Evolutionary conservation across 2,888 invertebrate species (phyloP).

Genomic region (Sycophila texana): DNA sequence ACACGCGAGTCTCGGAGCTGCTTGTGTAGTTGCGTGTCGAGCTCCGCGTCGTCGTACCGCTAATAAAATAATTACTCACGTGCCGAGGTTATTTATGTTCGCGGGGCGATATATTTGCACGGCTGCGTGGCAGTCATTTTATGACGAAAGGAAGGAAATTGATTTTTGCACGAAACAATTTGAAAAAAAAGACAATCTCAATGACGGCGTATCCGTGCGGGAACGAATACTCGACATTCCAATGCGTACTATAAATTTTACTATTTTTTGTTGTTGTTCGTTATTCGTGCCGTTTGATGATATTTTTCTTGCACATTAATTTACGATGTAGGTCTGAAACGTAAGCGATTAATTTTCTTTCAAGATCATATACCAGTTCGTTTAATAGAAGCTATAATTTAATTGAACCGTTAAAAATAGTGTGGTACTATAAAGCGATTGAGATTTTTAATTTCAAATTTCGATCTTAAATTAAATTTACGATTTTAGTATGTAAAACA

Average conservation of each 20-base stretch:
- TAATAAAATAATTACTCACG: constrained; percentile 64
- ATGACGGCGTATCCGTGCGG: background rate
- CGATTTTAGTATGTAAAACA: constrained; percentile 50
- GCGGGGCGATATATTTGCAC: background rate
- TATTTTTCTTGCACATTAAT: no score
- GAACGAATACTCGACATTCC: no score
- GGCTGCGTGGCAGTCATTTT: background rate
- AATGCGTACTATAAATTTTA: no score
- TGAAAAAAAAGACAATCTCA: background rate
- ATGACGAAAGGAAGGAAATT: background rate
- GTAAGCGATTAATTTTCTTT: no score
- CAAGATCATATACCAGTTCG: background rate
- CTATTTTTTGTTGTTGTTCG: no score
- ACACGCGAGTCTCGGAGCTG: constrained; percentile 52
- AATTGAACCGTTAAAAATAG: constrained; percentile 18
- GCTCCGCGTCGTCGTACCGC: constrained; percentile 47
- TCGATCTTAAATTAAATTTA: constrained; percentile 47
- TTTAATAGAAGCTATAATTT: constrained; percentile 1
- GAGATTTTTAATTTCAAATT: constrained; percentile 37
- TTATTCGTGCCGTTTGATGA: background rate
- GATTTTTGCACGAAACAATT: constrained; percentile 14
- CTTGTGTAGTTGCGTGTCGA: background rate
- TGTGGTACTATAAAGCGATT: background rate
- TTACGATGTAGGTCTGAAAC: no score
- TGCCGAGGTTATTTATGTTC: constrained; percentile 47